Evolutionary conservation across 2,113 vertebrate species (phyloP).

Genomic region (Apteryx mantelli): DNA sequence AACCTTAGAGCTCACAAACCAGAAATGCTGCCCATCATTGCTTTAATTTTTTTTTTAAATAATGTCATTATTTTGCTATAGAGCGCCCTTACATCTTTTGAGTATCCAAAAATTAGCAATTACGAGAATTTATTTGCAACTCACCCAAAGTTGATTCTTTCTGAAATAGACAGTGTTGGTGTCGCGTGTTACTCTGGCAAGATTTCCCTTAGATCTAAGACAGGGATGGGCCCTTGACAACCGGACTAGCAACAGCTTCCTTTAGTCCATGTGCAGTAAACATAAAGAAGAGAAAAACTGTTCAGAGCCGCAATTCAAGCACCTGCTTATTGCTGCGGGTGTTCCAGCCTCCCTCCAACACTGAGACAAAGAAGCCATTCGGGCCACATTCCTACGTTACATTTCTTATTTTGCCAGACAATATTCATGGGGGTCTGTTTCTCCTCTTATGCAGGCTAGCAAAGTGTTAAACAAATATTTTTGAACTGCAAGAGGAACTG

Average conservation of each 20-base stretch:
- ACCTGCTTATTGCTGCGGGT: slow-evolving; percentile 46
- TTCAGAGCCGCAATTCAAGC: background rate
- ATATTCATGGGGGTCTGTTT: slow-evolving; percentile 42
- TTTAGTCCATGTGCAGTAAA: rapidly evolving
- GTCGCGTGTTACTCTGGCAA: background rate
- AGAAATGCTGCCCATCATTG: rapidly evolving
- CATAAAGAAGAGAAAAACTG: background rate
- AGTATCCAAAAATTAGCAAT: background rate
- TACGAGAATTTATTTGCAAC: background rate
- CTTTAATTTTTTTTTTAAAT: background rate
- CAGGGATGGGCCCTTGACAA: background rate
- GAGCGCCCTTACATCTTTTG: background rate
- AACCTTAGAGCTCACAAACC: background rate
- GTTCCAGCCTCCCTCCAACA: slow-evolving; percentile 12
- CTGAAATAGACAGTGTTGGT: background rate
- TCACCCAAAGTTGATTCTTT: background rate
- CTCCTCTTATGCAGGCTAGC: slow-evolving; percentile 40
- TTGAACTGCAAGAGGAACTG: slow-evolving; percentile 21
- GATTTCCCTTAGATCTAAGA: background rate
- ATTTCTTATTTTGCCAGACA: slow-evolving; percentile 52
- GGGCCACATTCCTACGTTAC: background rate
- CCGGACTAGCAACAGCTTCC: background rate
- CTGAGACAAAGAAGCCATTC: slow-evolving; percentile 48
- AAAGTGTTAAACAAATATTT: slow-evolving; percentile 68
- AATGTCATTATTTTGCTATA: background rate